Evolutionary conservation across 2,888 invertebrate genomes (phyloP), one percentile per base, ranked within the genome.

Genomic region (Drosophila sordidula): DNA sequence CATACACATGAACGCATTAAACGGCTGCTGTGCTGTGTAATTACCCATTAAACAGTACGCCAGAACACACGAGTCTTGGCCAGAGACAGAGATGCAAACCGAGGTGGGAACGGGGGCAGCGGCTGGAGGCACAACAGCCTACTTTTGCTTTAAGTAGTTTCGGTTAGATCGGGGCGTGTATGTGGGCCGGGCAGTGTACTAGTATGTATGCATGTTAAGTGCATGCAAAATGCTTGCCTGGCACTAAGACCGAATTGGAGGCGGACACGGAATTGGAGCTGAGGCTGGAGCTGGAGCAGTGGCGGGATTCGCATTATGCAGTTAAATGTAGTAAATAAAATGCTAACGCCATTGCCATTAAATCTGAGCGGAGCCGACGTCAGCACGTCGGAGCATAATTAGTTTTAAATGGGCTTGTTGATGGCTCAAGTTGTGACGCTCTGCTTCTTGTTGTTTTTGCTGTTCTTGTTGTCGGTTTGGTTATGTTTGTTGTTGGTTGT

Each of bases 301-400:
- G 49, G 41, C 45, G 46, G 64, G 61, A 66, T 58, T 67, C 65
- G 66, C 71, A 80, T 80, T 80, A 83, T 86, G 86, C 83, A 82
- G 88, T 86, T 84, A 88, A 87, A 88, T 88, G 89, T 86, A 83
- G 72, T 80, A 88, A 88, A 86, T 88, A 86, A 83, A 88, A 84
- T 80, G 88, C 78, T 77, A 82, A 86, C 83, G 83, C 80, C 80
- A 83, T 87, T 75, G 71, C 75, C 69, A 80, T 80, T 72, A 77
- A 77, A 83, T 77, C 74, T 76, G 70, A 54, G 66, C 69, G 45
- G 64, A 59, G 64, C 38, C 59, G 49, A 71, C 69, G 78, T 80
- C 79, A 79, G 77, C 82, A 88, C 80, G 80, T 80, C 70, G 73
- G 42, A 64, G 80, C 87, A 83, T 87, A 84, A 87, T 84, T 86